Evolutionary conservation across 2,797 vertebrate genomes (phyloP).

Genomic region (Sorex maritimensis): DNA sequence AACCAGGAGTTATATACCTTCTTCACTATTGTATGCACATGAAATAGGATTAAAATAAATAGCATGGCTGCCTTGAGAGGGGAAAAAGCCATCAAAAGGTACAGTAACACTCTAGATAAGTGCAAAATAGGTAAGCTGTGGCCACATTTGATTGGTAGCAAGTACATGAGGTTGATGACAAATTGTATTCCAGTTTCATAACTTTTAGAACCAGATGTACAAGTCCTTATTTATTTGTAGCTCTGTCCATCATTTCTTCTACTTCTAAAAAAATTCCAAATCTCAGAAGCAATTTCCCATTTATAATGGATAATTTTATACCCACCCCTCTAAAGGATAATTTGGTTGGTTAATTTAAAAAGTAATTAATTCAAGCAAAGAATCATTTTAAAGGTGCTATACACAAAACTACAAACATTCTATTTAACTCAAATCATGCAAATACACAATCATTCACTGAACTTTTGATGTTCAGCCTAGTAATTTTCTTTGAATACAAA

Average conservation of each 20-base stretch:
- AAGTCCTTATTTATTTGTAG: background rate
- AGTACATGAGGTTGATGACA: conserved; percentile 14
- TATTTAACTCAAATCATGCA: conserved; percentile 61
- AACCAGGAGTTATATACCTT: background rate
- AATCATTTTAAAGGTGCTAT: conserved; percentile 49
- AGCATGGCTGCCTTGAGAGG: background rate
- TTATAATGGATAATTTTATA: conserved; percentile 35
- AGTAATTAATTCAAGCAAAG: background rate
- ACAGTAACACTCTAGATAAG: background rate
- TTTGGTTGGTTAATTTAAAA: conserved; percentile 69
- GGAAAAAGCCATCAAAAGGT: conserved; percentile 8
- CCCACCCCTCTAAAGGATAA: conserved; percentile 39
- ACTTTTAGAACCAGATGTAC: conserved; percentile 39
- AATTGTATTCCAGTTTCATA: conserved; percentile 33
- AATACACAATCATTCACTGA: conserved; percentile 55
- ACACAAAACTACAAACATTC: conserved; percentile 7
- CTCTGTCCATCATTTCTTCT: background rate
- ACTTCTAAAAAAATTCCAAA: conserved; percentile 54
- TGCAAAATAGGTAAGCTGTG: background rate
- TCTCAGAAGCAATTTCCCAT: conserved; percentile 31
- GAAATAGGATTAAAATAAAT: conserved; percentile 55
- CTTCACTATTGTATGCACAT: background rate
- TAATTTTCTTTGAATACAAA: conserved; percentile 65
- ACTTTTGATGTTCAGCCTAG: conserved; percentile 32
- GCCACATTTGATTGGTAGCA: background rate